Evolutionary conservation across 2,888 invertebrate genomes (phyloP).

Genomic region (Drosophila monieri): DNA sequence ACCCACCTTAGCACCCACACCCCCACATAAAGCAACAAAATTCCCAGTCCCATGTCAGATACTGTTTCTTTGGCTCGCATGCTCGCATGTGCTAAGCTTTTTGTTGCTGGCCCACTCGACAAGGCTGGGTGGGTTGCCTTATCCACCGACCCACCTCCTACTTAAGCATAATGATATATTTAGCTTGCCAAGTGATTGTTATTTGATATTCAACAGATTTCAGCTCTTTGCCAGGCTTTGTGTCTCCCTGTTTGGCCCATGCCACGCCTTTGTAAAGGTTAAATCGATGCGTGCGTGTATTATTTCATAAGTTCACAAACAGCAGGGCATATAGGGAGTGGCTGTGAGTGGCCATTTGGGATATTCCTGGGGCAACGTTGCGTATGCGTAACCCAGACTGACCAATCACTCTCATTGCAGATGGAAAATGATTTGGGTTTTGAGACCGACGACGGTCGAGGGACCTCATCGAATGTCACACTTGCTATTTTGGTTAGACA

Average conservation of each 20-base stretch:
- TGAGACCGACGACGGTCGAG: slow-evolving; percentile 17
- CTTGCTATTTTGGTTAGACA: slow-evolving; percentile 24
- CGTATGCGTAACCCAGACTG: slow-evolving; percentile 54
- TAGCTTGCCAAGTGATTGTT: slow-evolving; percentile 79
- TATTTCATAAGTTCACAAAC: slow-evolving; percentile 57
- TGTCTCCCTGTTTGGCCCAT: slow-evolving; percentile 16
- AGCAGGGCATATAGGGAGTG: slow-evolving; percentile 4
- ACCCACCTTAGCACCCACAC: slow-evolving; percentile 47
- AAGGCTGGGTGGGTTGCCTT: slow-evolving; percentile 4
- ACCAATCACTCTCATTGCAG: slow-evolving; percentile 13
- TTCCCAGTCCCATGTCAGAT: background rate
- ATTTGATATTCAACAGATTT: slow-evolving; percentile 82
- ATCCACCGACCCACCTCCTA: slow-evolving; percentile 51
- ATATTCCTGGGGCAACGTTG: slow-evolving; percentile 45
- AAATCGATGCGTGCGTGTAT: slow-evolving; percentile 56
- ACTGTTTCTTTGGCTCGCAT: slow-evolving; percentile 16
- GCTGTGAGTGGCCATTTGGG: slow-evolving; percentile 19
- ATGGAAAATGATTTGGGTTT: slow-evolving; percentile 38
- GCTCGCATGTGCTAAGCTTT: slow-evolving; percentile 54
- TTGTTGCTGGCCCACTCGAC: slow-evolving; percentile 41
- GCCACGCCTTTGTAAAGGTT: slow-evolving; percentile 34
- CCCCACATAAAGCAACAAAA: slow-evolving; percentile 19
- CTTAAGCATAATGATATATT: slow-evolving; percentile 78
- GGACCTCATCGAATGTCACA: slow-evolving; percentile 11
- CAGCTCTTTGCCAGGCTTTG: slow-evolving; percentile 39